Base-by-base conservation (phyloP, 2,888 invertebrate genomes). In the Dicyrtoma fusca region DNA sequence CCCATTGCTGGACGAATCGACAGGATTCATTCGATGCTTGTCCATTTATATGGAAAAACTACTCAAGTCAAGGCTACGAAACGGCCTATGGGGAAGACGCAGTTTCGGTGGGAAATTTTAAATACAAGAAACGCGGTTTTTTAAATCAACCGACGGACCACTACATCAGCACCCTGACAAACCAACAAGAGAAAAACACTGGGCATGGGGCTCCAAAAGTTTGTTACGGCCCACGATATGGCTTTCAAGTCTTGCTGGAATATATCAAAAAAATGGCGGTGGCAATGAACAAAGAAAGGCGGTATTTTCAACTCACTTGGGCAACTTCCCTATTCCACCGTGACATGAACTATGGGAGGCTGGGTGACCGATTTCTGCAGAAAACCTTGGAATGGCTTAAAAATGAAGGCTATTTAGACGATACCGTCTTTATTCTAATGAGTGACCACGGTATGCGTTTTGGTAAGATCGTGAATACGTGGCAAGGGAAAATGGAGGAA, bases 241-340 rank as follows among this genome's bases (percentile, higher is more conserved):
- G 89, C 34, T 89, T 89, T 72, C 87, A 89, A 80, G 88, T 91
- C n/a, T 84, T 93, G 4, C 84, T 94, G 47, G 88, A 91, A 71
- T 92, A 92, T 81, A 86, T 90, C 10, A 83, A 85, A 69, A 89
- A 88, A 80, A 88, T 92, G 73, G 86, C 89, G 0, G 83, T 84
- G 0, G 85, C 85, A 4, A 87, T 92, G 82, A 84, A 84, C 66
- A 82, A 85, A 0, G 90, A 3, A 10, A 34, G 5, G 21, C n/a
- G 13, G 0, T 61, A 61, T 34, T 61, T 61, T 19, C 42, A 61
- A 0, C 91, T 95, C 79, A 90, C 92, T 82, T 95, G 95, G 92
- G 88, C 91, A 74, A 89, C 90, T 0, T 89, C 92, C 70, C 85
- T 95, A 80, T 91, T 92, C 1, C 95, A 96, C 82, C 95, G 95